Conservation (phyloP, 1,140 invertebrate genomes). For the Eciton burchellii region DNA sequence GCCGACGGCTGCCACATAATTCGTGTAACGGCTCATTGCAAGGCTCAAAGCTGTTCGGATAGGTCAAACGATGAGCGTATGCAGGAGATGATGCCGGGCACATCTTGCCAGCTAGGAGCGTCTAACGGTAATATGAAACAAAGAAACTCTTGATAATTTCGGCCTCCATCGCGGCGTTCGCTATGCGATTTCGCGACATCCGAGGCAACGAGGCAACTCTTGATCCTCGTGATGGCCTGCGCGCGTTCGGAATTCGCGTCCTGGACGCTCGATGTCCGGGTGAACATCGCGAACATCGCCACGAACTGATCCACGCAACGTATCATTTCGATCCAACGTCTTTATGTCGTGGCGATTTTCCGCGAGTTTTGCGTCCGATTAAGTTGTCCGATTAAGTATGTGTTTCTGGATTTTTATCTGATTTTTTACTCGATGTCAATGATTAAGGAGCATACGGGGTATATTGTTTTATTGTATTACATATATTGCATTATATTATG, state of each 20-base stretch:
- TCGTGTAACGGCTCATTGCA: conserved; percentile 80
- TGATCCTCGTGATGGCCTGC: no score
- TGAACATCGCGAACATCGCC: no score
- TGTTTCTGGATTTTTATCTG: no score
- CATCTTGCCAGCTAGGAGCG: conserved; percentile 80
- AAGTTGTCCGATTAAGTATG: no score
- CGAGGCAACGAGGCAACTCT: no score
- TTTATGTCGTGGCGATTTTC: neutral
- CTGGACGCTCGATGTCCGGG: no score
- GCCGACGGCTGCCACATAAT: conserved; percentile 77
- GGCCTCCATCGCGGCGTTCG: neutral
- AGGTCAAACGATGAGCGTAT: conserved; percentile 76
- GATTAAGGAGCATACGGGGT: no score
- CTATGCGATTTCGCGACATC: conserved; percentile 6
- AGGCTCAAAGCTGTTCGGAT: conserved; percentile 68
- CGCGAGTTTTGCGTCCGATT: no score
- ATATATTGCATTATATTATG: no score
- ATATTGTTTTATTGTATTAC: no score
- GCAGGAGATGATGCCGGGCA: conserved; percentile 84
- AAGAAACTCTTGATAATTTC: conserved; percentile 5
- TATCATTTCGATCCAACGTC: neutral
- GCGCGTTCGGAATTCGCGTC: neutral
- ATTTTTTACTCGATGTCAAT: no score
- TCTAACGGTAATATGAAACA: conserved; percentile 80
- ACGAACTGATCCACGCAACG: no score